A percentile compares a stretch with the other conserved stretches of the same genome.
These are phyloP conservation scores for Tragulus kanchil DNA, from an alignment of 2,113 vertebrate species.

Conservation along the genomic window DNA sequence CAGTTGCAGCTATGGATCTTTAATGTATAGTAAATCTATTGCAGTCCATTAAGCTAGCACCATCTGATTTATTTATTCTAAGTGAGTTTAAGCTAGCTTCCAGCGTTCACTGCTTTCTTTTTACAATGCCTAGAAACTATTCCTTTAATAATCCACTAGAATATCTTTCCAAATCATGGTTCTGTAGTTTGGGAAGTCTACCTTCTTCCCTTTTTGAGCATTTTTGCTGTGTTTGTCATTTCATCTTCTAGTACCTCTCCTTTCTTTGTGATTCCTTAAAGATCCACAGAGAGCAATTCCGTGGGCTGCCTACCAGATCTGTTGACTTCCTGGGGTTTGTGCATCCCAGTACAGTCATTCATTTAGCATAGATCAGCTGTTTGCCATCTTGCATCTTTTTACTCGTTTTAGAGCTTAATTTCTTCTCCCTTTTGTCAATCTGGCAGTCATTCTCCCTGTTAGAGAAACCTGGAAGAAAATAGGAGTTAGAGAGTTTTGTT, in stretches of 20 bases:
- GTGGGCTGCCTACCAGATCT: constrained; percentile 25
- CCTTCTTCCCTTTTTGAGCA: constrained; percentile 53
- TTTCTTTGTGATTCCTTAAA: constrained; percentile 61
- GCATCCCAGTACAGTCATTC: constrained; percentile 13
- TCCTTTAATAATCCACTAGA: constrained; percentile 54
- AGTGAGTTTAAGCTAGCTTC: constrained; percentile 42
- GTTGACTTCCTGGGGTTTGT: constrained; percentile 61
- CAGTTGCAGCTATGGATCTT: constrained; percentile 23
- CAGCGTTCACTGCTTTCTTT: constrained; percentile 53
- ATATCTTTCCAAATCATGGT: constrained; percentile 64
- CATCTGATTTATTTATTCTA: constrained; percentile 28
- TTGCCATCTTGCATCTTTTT: constrained; percentile 68
- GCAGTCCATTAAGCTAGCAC: constrained; percentile 28
- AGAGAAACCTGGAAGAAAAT: constrained; percentile 59
- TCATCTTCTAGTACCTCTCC: constrained; percentile 71
- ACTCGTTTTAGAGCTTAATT: constrained; percentile 67
- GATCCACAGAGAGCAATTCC: neutral
- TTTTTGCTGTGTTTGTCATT: constrained; percentile 14
- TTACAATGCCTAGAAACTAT: constrained; percentile 46
- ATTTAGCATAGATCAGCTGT: constrained; percentile 27
- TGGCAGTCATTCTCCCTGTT: constrained; percentile 54
- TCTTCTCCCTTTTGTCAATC: constrained; percentile 59
- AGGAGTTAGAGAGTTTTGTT: constrained; percentile 32
- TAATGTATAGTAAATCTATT: constrained; percentile 2
- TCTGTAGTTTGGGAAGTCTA: constrained; percentile 59